phyloP scores from a whole-genome alignment of 2,888 invertebrate genomes.

The Drosophila mulleri region DNA sequence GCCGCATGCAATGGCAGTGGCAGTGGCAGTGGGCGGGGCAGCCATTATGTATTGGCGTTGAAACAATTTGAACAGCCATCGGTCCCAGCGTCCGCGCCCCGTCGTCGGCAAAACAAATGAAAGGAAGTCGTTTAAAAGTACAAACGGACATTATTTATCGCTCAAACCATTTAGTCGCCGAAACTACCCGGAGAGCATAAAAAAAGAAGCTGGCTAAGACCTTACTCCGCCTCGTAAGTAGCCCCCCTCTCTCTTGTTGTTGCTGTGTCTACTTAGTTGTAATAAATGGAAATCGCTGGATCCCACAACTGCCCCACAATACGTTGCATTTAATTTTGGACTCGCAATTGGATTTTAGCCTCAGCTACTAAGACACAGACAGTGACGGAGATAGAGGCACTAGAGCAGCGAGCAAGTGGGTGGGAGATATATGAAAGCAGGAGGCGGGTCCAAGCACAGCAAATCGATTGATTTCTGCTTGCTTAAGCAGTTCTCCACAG shows the following conservation, averaged over 20 bases:
- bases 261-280: conserved; percentile 74
- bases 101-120: conserved; percentile 76
- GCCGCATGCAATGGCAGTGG: conserved; percentile 46
- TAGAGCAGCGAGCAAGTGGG: background rate
- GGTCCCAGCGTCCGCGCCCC: conserved; percentile 8
- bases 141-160: conserved; percentile 85
- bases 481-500: conserved; percentile 63
- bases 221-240: conserved; percentile 21
- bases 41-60: conserved; percentile 84
- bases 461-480: conserved; percentile 79
- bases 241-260: conserved; percentile 47
- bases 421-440: background rate
- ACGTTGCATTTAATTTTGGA: conserved; percentile 70
- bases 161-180: conserved; percentile 81
- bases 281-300: conserved; percentile 66
- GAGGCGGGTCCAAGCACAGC: conserved; percentile 6
- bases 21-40: conserved; percentile 63
- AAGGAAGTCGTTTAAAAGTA: conserved; percentile 85
- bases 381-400: background rate
- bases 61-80: conserved; percentile 81
- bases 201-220: conserved; percentile 35
- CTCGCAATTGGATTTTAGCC: conserved; percentile 69
- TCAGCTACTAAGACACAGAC: conserved; percentile 48
- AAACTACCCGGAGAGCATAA: conserved; percentile 65
- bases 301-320: conserved; percentile 51